phyloP scores from a whole-genome alignment of 2,797 vertebrate genomes.

The Anguilla megastoma region DNA sequence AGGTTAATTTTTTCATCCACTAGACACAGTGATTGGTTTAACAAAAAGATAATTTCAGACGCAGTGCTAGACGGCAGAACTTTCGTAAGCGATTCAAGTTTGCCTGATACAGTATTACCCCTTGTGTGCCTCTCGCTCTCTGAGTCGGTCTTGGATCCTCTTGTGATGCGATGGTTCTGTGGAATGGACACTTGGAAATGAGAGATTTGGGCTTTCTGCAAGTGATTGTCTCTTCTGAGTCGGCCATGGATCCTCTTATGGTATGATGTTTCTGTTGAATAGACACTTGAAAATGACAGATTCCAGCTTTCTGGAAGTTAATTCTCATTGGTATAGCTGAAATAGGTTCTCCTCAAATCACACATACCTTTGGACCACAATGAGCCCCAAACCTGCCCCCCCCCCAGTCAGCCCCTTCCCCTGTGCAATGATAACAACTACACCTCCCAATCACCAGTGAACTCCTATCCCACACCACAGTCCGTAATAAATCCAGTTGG shows the following conservation, averaged over 20 bases:
- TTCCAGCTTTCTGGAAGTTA: neutral
- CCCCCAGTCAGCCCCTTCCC: too few species aligned
- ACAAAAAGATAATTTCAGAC: too few species aligned
- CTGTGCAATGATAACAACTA: too few species aligned
- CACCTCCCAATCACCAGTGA: too few species aligned
- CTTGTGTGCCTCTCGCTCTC: neutral
- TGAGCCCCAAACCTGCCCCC: too few species aligned
- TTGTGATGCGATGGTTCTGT: neutral
- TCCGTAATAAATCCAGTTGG: too few species aligned
- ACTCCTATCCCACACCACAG: too few species aligned
- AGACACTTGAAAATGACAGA: neutral
- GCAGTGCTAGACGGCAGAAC: neutral
- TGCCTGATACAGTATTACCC: neutral
- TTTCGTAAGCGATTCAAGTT: neutral
- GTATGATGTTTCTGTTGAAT: neutral
- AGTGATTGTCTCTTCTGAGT: too few species aligned
- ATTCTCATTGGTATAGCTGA: neutral
- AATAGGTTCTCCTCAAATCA: neutral
- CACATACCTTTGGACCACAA: too few species aligned
- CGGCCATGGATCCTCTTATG: too few species aligned
- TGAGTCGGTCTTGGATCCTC: neutral
- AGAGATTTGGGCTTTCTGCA: neutral
- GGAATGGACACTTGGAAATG: neutral
- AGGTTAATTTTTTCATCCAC: too few species aligned
- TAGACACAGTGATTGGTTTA: too few species aligned